Evolutionary conservation across 2,797 vertebrate genomes (phyloP), one percentile per base, ranked within the genome.

Genomic region (Geotrypetes seraphini): DNA sequence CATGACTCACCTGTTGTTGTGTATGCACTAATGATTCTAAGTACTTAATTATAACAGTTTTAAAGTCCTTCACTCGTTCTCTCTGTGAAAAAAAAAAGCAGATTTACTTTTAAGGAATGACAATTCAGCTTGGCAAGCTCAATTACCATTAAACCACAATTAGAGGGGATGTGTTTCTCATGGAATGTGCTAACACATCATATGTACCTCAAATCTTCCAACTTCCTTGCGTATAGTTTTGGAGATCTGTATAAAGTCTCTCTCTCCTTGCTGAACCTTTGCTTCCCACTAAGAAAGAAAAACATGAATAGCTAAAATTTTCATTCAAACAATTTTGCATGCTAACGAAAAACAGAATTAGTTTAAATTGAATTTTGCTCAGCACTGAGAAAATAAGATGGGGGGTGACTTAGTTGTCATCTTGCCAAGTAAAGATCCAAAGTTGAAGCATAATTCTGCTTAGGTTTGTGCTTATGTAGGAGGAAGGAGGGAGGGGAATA

Each of bases 221-320:
- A 98, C 86, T 83, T 98, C 95, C 58, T 92, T 90, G 22, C 94
- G 87, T 66, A 98, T 96, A 36, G 84, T 94, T 88, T 91, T 94
- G 44, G 95, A 98, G 62, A 97, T 95, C 69, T 90, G 90, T 57
- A 98, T 92, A 63, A 98, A 98, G 72, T 98, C 95, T 72, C 85
- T 83, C 53, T 98, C 94, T 15, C 92, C 92, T 80, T 95, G 94
- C 46, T 94, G 89, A 45, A 97, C 95, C 66, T 94, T 98, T 10
- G 71, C 82, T 66, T 98, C 93, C 88, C 92, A 86, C 95, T 92
- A 63, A 49, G 50, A 57, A 67, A 78, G 57, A 70, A 56, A 75
- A 42, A 66, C 15, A 65, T 20, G 40, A 3, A 45, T 7, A 58
- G 5, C 1, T 53, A 46, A 63, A 36, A 28, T 18, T 43, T 43